Conservation (phyloP, 2,113 vertebrate species). For the sheep (Ovis aries) region ARS-UI_Ramb_v3.0 NC_056065.1:9321501-9322000, state of each 20-base stretch:
- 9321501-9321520: background rate
- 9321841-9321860: background rate
- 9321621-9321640: background rate
- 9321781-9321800: background rate
- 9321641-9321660: background rate
- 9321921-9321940: background rate
- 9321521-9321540: background rate
- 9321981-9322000: background rate
- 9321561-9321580: background rate
- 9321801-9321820: background rate
- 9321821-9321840: background rate
- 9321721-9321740: background rate
- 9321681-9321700: background rate
- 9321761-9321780: background rate
- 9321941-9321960: background rate
- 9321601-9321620: background rate
- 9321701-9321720: background rate
- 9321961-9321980: background rate
- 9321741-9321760: background rate
- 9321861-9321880: background rate
- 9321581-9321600: background rate
- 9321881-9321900: background rate
- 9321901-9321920: background rate
- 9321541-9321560: background rate
- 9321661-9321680: background rate